Percentiles rank a stretch among this genome's conserved stretches.
These are phyloP conservation scores for Neelides folsomi DNA, from an alignment of 2,888 invertebrate genomes.

Conservation along the genomic window DNA sequence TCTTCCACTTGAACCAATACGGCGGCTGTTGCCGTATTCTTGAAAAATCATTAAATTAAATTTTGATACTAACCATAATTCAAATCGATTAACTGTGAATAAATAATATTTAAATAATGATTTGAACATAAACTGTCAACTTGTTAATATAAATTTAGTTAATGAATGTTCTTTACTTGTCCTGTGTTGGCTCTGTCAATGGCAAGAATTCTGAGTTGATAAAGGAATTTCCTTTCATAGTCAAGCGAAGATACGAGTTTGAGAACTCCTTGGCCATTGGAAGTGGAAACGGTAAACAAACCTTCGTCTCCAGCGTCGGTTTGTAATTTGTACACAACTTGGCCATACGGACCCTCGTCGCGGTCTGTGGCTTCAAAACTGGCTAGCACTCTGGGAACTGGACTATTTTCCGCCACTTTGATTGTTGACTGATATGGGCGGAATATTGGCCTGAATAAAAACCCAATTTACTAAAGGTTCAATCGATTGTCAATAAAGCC, in stretches of 20 bases:
- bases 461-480: too few species aligned
- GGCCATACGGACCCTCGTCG: constrained; percentile 84
- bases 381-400: constrained; percentile 54
- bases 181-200: constrained; percentile 54
- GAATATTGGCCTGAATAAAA: constrained; percentile 51
- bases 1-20: constrained; percentile 74
- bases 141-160: too few species aligned
- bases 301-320: constrained; percentile 64
- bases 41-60: too few species aligned
- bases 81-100: too few species aligned
- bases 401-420: constrained; percentile 63
- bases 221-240: constrained; percentile 72
- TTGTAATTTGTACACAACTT: constrained; percentile 76
- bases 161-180: too few species aligned
- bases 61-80: too few species aligned
- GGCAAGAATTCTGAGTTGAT: constrained; percentile 69
- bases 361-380: constrained; percentile 76
- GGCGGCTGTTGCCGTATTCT: constrained; percentile 82
- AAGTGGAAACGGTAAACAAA: constrained; percentile 64
- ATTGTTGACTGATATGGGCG: constrained; percentile 71
- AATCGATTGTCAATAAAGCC: too few species aligned
- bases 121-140: too few species aligned
- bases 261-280: constrained; percentile 71
- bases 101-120: too few species aligned
- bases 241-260: constrained; percentile 62